These are phyloP conservation scores for Hephaestus fuliginosus DNA, from an alignment of 2,797 vertebrate species.

Conservation along the genomic window DNA sequence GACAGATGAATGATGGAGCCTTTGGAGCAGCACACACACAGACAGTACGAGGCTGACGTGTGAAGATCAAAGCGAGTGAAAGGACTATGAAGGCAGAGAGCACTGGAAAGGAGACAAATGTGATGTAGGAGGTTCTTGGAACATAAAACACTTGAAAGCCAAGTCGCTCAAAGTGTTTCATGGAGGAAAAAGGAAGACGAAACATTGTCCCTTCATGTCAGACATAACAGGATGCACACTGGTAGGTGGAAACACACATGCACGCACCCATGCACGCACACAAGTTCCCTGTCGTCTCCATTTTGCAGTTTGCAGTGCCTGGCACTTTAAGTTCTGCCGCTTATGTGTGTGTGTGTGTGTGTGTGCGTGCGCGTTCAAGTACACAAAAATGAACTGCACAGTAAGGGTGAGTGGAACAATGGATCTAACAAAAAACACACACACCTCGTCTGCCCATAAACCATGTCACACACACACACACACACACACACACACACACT, in stretches of 20 bases:
- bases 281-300: constrained; percentile 31
- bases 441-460: neutral
- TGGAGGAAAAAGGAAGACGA: constrained; percentile 52
- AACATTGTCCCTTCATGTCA: constrained; percentile 60
- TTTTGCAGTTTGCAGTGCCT: constrained; percentile 42
- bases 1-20: constrained; percentile 67
- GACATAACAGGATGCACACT: constrained; percentile 65
- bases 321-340: constrained; percentile 36
- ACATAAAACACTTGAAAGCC: constrained; percentile 69
- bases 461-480: constrained; percentile 14
- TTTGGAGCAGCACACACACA: constrained; percentile 56
- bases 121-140: constrained; percentile 60
- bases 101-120: constrained; percentile 61
- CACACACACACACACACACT: constrained; percentile 1
- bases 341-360: constrained; percentile 25
- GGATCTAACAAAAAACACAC: constrained; percentile 41
- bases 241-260: constrained; percentile 36
- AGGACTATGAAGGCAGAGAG: constrained; percentile 56
- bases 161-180: constrained; percentile 57
- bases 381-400: constrained; percentile 38
- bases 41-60: constrained; percentile 38
- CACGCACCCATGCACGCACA: constrained; percentile 20
- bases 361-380: constrained; percentile 5
- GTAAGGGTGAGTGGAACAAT: constrained; percentile 53
- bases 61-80: constrained; percentile 67